These are phyloP conservation scores for Amaurobius ferox DNA, from an alignment of 2,888 invertebrate species.

Conservation along the genomic window DNA sequence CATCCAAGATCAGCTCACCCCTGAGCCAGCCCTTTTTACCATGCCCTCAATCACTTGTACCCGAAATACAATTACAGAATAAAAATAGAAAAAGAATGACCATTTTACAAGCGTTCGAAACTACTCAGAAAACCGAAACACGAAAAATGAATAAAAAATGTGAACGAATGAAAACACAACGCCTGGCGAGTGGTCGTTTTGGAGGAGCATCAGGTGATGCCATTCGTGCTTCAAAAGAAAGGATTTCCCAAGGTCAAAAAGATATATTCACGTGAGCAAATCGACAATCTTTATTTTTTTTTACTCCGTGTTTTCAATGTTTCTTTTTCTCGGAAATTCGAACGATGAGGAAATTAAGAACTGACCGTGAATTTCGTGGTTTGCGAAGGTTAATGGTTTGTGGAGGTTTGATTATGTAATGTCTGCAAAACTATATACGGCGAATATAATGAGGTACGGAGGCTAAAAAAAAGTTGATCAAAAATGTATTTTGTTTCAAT, in stretches of 20 bases:
- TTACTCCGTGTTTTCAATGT: background rate
- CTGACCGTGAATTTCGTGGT: constrained; percentile 9
- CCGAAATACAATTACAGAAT: too few species aligned
- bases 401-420: background rate
- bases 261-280: background rate
- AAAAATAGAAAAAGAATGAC: too few species aligned
- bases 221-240: background rate
- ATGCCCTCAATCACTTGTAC: too few species aligned
- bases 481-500: too few species aligned
- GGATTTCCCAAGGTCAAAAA: constrained; percentile 1
- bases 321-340: background rate
- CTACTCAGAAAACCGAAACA: background rate
- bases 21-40: too few species aligned
- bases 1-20: too few species aligned
- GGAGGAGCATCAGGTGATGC: background rate
- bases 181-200: background rate
- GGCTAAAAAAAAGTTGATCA: too few species aligned
- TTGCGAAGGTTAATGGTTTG: background rate
- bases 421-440: too few species aligned
- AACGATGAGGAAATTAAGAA: constrained; percentile 8
- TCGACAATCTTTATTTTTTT: background rate
- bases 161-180: background rate
- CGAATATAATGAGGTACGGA: too few species aligned
- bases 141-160: background rate
- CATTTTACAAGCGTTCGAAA: too few species aligned